Percentiles rank a stretch among this genome's conserved stretches.
These are phyloP conservation scores for Anarrhichthys ocellatus DNA, from an alignment of 2,113 vertebrate genomes.

Conservation along the genomic window DNA sequence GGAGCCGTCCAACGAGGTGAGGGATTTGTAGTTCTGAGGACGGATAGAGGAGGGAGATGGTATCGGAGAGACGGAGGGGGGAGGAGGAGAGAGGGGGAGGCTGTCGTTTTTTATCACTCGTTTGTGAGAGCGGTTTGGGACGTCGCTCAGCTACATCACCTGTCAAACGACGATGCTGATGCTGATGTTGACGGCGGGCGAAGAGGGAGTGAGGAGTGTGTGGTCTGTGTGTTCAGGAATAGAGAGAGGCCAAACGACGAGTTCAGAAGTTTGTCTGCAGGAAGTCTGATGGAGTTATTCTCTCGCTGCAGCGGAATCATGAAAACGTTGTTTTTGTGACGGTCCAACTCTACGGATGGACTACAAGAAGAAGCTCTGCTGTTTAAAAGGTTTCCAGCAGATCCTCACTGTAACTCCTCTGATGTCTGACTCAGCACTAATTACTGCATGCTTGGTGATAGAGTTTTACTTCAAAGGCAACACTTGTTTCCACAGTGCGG, in stretches of 20 bases:
- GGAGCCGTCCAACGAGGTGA: conserved; percentile 48
- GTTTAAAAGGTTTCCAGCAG: too few species aligned
- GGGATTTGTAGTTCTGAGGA: conserved; percentile 44
- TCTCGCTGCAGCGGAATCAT: background rate
- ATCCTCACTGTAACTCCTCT: too few species aligned
- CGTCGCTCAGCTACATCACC: background rate
- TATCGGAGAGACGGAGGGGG: conserved; percentile 6
- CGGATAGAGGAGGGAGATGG: conserved; percentile 24
- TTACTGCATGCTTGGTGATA: too few species aligned
- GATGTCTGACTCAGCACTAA: too few species aligned
- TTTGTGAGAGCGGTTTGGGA: conserved; percentile 4
- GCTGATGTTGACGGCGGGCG: background rate
- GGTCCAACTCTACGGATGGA: too few species aligned
- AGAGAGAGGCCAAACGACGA: conserved; percentile 7
- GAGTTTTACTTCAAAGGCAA: too few species aligned
- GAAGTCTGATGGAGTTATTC: background rate
- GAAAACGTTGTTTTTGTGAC: too few species aligned
- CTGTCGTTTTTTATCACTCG: background rate
- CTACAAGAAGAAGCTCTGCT: too few species aligned
- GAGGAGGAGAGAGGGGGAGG: background rate
- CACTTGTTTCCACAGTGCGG: too few species aligned
- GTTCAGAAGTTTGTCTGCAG: background rate
- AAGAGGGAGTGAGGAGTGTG: conserved; percentile 1
- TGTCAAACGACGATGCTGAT: background rate
- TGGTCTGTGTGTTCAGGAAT: too few species aligned